Base-by-base conservation (phyloP, 2,888 invertebrate species). In the Ceraclea dissimilis region DNA sequence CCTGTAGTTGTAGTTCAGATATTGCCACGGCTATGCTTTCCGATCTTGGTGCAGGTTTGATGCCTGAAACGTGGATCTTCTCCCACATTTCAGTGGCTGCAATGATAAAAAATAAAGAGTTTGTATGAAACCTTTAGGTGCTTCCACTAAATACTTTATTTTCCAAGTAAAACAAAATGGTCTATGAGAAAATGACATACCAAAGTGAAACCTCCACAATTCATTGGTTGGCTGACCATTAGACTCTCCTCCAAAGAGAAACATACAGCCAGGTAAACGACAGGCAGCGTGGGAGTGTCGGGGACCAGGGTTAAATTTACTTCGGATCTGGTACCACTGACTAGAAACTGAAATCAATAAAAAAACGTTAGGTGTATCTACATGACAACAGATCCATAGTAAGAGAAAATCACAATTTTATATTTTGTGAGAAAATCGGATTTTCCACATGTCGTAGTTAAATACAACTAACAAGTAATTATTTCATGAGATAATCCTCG, bases 151-250 rank as follows among this genome's bases (percentile, higher is more conserved):
- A n/a, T n/a, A n/a, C n/a, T n/a, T n/a, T n/a, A n/a, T n/a, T n/a
- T n/a, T n/a, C n/a, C n/a, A n/a, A n/a, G n/a, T n/a, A n/a, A n/a
- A n/a, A n/a, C n/a, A n/a, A n/a, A n/a, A n/a, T n/a, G n/a, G n/a
- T n/a, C n/a, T n/a, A n/a, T n/a, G n/a, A n/a, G n/a, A n/a, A 19
- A 46, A 46, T 17, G 4, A 5, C 20, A 6, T 73, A 89, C 89
- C 85, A 69, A 90, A 90, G 71, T 87, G 88, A 72, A 88, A 90
- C 69, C 86, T 80, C 90, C 90, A 91, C 49, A 91, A 76, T 66
- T 90, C 90, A 68, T 87, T 86, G 58, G 81, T 81, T 17, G 85
- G 75, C 65, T 83, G 80, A 0, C 88, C 88, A 60, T 77, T 79
- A 62, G 82, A 75, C 70, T 90, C 90, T 0, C 90, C 90, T 2